Percentiles rank a stretch among this genome's conserved stretches.
These are phyloP conservation scores for Botia kubotai DNA, from an alignment of 2,797 vertebrate species.

Conservation along the genomic window DNA sequence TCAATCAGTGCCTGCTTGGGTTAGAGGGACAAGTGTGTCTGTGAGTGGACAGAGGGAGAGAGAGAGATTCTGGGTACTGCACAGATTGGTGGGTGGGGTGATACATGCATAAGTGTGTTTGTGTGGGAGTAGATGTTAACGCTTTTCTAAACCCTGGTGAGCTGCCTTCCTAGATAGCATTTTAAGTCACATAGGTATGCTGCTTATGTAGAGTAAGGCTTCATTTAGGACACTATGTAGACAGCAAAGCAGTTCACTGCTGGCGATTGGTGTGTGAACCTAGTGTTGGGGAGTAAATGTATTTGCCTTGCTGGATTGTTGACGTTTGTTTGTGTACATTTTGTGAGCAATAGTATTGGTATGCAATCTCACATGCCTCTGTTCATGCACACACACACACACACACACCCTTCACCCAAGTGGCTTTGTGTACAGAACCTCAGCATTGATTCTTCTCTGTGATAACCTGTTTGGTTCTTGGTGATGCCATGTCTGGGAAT, in stretches of 20 bases:
- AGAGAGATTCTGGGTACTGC: conserved; percentile 1
- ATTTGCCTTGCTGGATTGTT: conserved; percentile 29
- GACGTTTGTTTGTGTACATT: conserved; percentile 9
- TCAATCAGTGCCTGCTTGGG: conserved; percentile 55
- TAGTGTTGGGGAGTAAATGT: background rate
- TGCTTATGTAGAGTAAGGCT: no score
- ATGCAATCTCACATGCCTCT: conserved; percentile 42
- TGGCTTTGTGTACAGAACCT: conserved; percentile 18
- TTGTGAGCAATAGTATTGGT: conserved; percentile 35
- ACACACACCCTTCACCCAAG: conserved; percentile 22
- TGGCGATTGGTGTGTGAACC: background rate
- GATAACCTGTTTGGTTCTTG: conserved; percentile 47
- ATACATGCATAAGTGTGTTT: background rate
- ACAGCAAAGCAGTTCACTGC: background rate
- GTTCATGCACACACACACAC: background rate
- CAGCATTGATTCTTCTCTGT: conserved; percentile 41
- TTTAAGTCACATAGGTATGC: background rate
- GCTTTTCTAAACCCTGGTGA: background rate
- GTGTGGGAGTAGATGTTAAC: background rate
- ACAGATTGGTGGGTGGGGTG: conserved; percentile 5
- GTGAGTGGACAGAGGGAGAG: background rate
- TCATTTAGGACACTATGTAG: background rate
- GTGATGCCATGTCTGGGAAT: conserved; percentile 32
- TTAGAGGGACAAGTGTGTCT: conserved; percentile 42
- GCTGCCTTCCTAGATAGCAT: background rate